phyloP scores from a whole-genome alignment of 2,113 vertebrate species.

The Spea bombifrons region DNA sequence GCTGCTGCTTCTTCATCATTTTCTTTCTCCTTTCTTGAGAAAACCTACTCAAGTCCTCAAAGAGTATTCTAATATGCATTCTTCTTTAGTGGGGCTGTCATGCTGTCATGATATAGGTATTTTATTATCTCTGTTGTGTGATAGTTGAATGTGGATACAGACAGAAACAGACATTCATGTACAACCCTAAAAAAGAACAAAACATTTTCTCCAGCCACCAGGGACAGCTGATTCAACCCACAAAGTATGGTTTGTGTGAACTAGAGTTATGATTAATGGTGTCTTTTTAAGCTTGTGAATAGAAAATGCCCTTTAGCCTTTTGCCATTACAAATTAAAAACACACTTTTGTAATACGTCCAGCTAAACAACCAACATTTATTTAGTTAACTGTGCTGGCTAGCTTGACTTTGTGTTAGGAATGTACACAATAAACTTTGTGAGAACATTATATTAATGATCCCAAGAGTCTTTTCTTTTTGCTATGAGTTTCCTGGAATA shows the following conservation, averaged over 20 bases:
- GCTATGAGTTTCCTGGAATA: not conserved
- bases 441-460: not conserved
- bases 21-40: no score
- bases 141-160: not conserved
- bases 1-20: no score
- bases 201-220: not conserved
- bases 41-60: no score
- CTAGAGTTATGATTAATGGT: conserved; percentile 9
- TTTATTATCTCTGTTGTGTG: not conserved
- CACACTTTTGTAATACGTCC: not conserved
- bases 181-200: not conserved
- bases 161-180: not conserved
- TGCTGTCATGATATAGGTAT: not conserved
- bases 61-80: no score
- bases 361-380: conserved; percentile 1
- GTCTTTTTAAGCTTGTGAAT: not conserved
- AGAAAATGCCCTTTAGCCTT: not conserved
- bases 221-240: not conserved
- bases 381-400: not conserved
- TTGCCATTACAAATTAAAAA: conserved; percentile 1
- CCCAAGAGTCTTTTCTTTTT: not conserved
- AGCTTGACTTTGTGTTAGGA: not conserved
- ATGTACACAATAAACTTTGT: not conserved
- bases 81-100: no score
- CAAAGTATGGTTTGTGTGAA: not conserved